Percentiles rank a stretch among this genome's conserved stretches.
Conservation (phyloP, 2,888 invertebrate genomes). For the Maniola hyperantus region DNA sequence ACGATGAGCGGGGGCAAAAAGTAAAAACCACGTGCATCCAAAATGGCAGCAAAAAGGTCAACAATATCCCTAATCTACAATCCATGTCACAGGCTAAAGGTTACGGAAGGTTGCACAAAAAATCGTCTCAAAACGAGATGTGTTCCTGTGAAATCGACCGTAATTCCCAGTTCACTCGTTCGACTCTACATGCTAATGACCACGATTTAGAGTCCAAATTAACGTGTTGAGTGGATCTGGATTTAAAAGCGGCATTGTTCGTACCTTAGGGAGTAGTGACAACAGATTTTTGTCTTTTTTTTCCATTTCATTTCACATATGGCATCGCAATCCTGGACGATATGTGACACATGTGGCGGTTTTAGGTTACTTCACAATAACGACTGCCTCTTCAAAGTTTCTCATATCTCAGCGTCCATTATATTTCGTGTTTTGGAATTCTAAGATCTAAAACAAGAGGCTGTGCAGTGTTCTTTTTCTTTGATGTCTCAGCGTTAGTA, state of each 20-base stretch:
- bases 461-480: slow-evolving; percentile 61
- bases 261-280: slow-evolving; percentile 79
- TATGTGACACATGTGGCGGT: slow-evolving; percentile 81
- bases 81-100: slow-evolving; percentile 82
- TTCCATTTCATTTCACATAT: slow-evolving; percentile 70
- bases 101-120: slow-evolving; percentile 80
- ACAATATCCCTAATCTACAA: slow-evolving; percentile 82
- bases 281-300: slow-evolving; percentile 79
- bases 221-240: slow-evolving; percentile 42
- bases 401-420: slow-evolving; percentile 69
- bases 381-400: slow-evolving; percentile 75
- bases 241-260: slow-evolving; percentile 72
- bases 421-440: slow-evolving; percentile 62
- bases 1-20: too few species aligned
- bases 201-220: slow-evolving; percentile 55
- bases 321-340: slow-evolving; percentile 81
- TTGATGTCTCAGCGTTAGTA: slow-evolving; percentile 66
- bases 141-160: slow-evolving; percentile 69
- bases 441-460: slow-evolving; percentile 58
- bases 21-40: slow-evolving; percentile 72
- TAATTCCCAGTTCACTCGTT: slow-evolving; percentile 49
- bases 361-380: slow-evolving; percentile 78
- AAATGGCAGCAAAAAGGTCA: slow-evolving; percentile 77
- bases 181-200: slow-evolving; percentile 52
- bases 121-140: slow-evolving; percentile 67